phyloP scores from a whole-genome alignment of 2,797 vertebrate genomes.

The Gouania willdenowi region DNA sequence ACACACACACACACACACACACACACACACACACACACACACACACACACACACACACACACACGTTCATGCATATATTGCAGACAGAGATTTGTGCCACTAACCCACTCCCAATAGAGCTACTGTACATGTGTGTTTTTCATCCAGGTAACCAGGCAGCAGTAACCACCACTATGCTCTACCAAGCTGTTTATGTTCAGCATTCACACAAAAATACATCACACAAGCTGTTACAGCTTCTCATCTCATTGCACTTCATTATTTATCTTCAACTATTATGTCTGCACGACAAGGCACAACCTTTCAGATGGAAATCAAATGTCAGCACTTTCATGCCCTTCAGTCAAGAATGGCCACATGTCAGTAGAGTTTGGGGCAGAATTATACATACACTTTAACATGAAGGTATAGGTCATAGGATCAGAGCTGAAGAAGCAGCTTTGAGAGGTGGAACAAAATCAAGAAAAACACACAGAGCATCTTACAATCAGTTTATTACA shows the following conservation, averaged over 20 bases:
- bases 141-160: conserved; percentile 70
- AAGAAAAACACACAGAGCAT: no score
- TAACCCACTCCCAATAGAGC: conserved; percentile 30
- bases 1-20: neutral
- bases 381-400: conserved; percentile 6
- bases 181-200: conserved; percentile 51
- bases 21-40: no score
- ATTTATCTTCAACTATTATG: conserved; percentile 54
- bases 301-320: conserved; percentile 34
- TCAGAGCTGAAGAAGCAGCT: no score
- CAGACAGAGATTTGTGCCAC: neutral
- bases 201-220: conserved; percentile 28
- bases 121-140: conserved; percentile 25
- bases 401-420: no score
- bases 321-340: conserved; percentile 27
- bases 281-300: conserved; percentile 36
- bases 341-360: conserved; percentile 1
- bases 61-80: neutral
- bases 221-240: conserved; percentile 20
- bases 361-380: conserved; percentile 9
- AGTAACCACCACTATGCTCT: conserved; percentile 53
- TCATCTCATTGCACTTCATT: conserved; percentile 48
- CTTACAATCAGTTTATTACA: no score
- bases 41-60: neutral
- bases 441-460: no score